Evolutionary conservation across 2,797 vertebrate genomes (phyloP).

Genomic region (Danio jaintianensis): DNA sequence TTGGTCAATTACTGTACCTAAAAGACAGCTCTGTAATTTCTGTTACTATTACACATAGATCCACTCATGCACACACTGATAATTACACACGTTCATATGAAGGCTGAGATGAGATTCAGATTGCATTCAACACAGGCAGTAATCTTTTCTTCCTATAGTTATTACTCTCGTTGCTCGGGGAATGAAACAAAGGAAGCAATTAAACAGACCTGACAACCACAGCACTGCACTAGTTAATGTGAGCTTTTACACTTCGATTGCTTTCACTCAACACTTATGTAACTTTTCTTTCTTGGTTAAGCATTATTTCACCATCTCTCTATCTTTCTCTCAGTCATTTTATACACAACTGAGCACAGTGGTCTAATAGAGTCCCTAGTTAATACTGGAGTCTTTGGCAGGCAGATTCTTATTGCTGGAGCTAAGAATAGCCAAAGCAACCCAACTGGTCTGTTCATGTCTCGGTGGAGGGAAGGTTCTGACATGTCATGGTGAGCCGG

Average conservation of each 20-base stretch:
- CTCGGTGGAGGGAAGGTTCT: slow-evolving; percentile 13
- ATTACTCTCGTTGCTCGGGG: slow-evolving; percentile 41
- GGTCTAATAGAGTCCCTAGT: slow-evolving; percentile 67
- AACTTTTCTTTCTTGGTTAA: slow-evolving; percentile 26
- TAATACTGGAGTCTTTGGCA: slow-evolving; percentile 60
- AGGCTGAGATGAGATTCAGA: slow-evolving; percentile 37
- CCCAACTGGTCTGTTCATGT: slow-evolving; percentile 40
- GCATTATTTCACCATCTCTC: neutral
- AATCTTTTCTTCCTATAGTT: slow-evolving; percentile 45
- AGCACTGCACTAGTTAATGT: slow-evolving; percentile 16
- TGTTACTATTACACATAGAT: neutral
- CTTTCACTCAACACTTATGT: neutral
- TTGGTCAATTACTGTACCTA: neutral
- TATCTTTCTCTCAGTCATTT: slow-evolving; percentile 27
- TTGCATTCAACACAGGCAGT: slow-evolving; percentile 36
- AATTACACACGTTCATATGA: slow-evolving; percentile 31
- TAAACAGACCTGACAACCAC: slow-evolving; percentile 52
- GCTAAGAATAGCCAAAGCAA: slow-evolving; percentile 55
- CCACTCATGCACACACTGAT: neutral
- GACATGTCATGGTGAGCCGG: neutral
- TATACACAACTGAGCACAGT: slow-evolving; percentile 53
- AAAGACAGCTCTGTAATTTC: neutral
- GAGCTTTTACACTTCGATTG: slow-evolving; percentile 13
- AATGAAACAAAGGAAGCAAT: slow-evolving; percentile 53
- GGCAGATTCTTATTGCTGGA: slow-evolving; percentile 40